Conservation (phyloP, 2,797 vertebrate genomes). For the Lithobates sylvaticus region DNA sequence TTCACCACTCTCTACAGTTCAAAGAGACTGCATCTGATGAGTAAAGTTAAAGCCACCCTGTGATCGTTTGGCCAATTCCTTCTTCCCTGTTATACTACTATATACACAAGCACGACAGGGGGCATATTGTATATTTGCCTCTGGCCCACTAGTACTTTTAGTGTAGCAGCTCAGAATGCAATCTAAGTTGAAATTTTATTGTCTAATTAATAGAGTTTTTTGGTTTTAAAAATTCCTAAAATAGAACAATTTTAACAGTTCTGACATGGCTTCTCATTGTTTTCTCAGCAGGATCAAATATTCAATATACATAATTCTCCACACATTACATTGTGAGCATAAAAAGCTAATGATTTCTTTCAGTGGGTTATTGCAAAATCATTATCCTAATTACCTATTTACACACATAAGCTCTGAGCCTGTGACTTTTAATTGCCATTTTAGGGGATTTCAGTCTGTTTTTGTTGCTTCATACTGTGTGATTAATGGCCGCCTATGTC, state of each 20-base stretch:
- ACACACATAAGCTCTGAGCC: conserved; percentile 25
- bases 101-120: too few relatives aligned
- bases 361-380: conserved; percentile 41
- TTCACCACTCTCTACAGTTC: too few relatives aligned
- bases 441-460: conserved; percentile 26
- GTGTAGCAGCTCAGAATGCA: background rate
- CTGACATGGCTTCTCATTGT: conserved; percentile 29
- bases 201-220: background rate
- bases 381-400: conserved; percentile 51
- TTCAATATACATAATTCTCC: conserved; percentile 40
- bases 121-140: too few relatives aligned
- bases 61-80: too few relatives aligned
- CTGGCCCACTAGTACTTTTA: background rate
- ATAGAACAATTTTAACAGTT: conserved; percentile 5
- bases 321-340: conserved; percentile 37
- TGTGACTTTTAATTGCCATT: conserved; percentile 45
- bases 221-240: background rate
- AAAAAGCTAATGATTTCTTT: conserved; percentile 46
- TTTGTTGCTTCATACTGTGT: conserved; percentile 35
- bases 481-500: conserved; percentile 7
- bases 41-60: too few relatives aligned
- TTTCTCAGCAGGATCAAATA: conserved; percentile 35
- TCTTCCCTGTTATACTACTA: too few relatives aligned
- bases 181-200: background rate
- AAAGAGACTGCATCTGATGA: too few relatives aligned